Percentiles rank a stretch among this genome's conserved stretches.
Evolutionary conservation across 2,113 vertebrate species (phyloP).

Genomic region (Ailuropoda melanoleuca): DNA sequence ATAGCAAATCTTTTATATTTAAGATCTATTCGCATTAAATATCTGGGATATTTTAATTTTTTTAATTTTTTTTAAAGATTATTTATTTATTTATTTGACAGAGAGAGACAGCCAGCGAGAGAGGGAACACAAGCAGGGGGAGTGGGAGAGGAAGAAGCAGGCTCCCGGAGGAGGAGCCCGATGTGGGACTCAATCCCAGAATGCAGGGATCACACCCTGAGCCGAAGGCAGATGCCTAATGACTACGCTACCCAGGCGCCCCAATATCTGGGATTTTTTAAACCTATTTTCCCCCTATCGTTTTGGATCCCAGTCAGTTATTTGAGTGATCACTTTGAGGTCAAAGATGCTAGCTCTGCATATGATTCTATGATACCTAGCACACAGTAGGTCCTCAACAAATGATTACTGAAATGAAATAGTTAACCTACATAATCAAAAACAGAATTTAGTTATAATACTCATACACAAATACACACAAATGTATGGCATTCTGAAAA

Average conservation of each 20-base stretch:
- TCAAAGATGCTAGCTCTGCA: background rate
- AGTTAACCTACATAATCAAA: background rate
- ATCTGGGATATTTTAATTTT: background rate
- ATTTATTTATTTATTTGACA: no score
- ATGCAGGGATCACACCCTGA: no score
- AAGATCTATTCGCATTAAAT: background rate
- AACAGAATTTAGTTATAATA: background rate
- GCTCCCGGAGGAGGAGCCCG: no score
- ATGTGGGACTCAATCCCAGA: no score
- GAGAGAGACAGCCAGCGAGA: no score
- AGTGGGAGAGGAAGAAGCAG: no score
- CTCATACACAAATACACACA: background rate
- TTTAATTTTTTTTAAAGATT: no score
- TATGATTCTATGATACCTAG: background rate
- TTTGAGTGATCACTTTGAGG: background rate
- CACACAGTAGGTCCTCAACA: background rate
- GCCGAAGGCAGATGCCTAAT: no score
- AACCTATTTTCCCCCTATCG: background rate
- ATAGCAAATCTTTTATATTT: background rate
- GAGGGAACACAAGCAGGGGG: no score
- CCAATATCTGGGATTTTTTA: background rate
- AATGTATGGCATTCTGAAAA: background rate
- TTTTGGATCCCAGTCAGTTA: background rate
- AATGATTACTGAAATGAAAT: background rate
- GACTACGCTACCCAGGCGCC: no score